Base-by-base conservation (phyloP, 2,797 vertebrate genomes). In the Artibeus lituratus region DNA sequence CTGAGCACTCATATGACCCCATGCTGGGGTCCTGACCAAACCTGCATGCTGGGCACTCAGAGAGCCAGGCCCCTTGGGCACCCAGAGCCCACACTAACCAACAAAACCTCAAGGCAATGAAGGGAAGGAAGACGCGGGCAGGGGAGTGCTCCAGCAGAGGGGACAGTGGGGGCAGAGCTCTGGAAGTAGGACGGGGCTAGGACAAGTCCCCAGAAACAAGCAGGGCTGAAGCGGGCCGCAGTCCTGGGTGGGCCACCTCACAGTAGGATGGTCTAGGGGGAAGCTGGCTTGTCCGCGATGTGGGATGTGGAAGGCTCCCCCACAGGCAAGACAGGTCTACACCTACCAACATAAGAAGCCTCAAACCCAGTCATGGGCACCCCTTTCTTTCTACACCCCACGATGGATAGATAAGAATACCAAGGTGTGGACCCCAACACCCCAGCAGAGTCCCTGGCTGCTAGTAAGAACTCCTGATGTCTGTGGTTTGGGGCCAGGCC, bases 61-160 rank as follows among this genome's bases (percentile, higher is more conserved):
- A 55, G 65, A 62, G 39, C 44, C 53, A 53, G 24, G 78, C 24
- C 18, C 16, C 55, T 49, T 8, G 0, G 37, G 55, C 14, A n/a
- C 29, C 62, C 11, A 29, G 15, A 7, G 53, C 10, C 62, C 10
- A 55, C 62, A 12, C 4, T 32, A 19, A 32, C 18, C 29, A 42
- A 73, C 15, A 39, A 65, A 37, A 39, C 18, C 39, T 73, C 72
- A 39, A n/a, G 53, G 29, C 29, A 2, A 0, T 7, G 12, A 10
- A 0, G 49, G 62, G 37, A 35, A n/a, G 32, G n/a, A 22, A 26
- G 39, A 21, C 5, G 0, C 0, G 0, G 8, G 12, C 32, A 1
- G n/a, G 32, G 55, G 26, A 72, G 72, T 0, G 3, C 35, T 29
- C 26, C 76, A 1, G 35, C 77, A 12, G 29, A 44, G 77, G 24